Conservation (phyloP, 2,888 invertebrate species). For the Dromius quadrimaculatus region DNA sequence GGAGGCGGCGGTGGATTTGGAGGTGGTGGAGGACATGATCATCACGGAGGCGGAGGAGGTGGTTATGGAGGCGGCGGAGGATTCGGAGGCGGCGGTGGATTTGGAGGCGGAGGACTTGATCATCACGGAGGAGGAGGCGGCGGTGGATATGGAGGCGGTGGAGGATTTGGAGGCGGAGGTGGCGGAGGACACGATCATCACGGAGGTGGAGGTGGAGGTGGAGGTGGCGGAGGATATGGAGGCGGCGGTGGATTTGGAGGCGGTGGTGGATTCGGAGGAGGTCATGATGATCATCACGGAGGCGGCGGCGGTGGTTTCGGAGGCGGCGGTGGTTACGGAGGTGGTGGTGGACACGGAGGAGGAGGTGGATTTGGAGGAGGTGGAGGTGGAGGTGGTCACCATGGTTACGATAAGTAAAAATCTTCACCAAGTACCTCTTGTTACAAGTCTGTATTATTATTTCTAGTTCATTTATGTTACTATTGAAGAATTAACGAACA, state of each 20-base stretch:
- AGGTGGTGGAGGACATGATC: constrained; percentile 28
- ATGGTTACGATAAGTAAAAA: constrained; percentile 37
- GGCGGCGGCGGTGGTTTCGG: constrained; percentile 50
- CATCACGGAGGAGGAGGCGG: constrained; percentile 53
- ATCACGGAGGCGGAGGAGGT: constrained; percentile 36
- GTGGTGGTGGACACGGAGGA: constrained; percentile 52
- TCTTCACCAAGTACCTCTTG: constrained; percentile 15
- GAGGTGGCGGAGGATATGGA: constrained; percentile 52
- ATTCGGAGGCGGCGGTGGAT: constrained; percentile 48
- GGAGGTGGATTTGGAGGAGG: constrained; percentile 52
- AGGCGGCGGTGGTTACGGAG: constrained; percentile 53
- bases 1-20: constrained; percentile 45
- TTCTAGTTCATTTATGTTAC: constrained; percentile 5
- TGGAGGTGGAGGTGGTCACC: constrained; percentile 33
- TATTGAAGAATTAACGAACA: too few relatives aligned
- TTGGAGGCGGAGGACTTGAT: constrained; percentile 44
- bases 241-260: constrained; percentile 53
- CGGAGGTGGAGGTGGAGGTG: constrained; percentile 46
- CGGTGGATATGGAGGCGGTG: constrained; percentile 52
- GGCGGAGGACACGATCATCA: constrained; percentile 37
- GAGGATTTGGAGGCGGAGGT: constrained; percentile 51
- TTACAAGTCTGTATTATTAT: constrained; percentile 35
- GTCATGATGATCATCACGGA: constrained; percentile 33
- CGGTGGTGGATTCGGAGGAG: constrained; percentile 51
- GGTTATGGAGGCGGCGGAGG: constrained; percentile 53